phyloP scores from a whole-genome alignment of 2,113 vertebrate genomes.

The Conger conger region DNA sequence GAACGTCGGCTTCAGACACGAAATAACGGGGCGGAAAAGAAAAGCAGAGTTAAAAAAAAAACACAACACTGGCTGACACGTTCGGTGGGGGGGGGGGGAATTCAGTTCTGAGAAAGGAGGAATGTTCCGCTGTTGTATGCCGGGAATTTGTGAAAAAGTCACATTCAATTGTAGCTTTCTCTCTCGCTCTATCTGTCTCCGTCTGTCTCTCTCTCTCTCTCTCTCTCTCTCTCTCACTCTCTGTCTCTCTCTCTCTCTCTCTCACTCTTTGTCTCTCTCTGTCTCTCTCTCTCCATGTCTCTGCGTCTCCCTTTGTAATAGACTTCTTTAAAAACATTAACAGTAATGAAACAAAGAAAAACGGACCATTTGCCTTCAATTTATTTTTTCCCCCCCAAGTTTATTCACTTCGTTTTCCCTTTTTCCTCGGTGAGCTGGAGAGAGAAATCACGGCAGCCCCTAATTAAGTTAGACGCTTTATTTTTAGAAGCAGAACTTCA shows the following conservation, averaged over 20 bases:
- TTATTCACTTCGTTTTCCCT: constrained; percentile 1
- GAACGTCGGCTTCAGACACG: background rate
- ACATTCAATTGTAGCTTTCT: background rate
- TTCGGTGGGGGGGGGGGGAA: background rate
- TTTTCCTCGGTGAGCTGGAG: background rate
- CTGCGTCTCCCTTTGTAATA: too few relatives aligned
- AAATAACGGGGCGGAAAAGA: background rate
- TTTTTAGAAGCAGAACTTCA: constrained; percentile 22
- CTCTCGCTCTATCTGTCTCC: too few relatives aligned
- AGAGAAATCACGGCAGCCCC: background rate
- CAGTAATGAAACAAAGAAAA: background rate
- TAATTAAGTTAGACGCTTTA: constrained; percentile 18
- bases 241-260: too few relatives aligned
- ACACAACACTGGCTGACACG: background rate
- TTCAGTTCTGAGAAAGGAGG: background rate
- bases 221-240: too few relatives aligned
- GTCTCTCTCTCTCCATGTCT: too few relatives aligned
- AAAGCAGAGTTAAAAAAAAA: background rate
- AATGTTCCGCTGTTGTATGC: background rate
- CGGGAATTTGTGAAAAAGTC: background rate
- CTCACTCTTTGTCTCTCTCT: too few relatives aligned
- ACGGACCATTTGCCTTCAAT: background rate
- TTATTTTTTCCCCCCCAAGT: background rate
- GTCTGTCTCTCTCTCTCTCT: too few relatives aligned
- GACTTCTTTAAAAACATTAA: background rate